Evolutionary conservation across 2,113 vertebrate genomes (phyloP).

Genomic region (Heterotis niloticus): DNA sequence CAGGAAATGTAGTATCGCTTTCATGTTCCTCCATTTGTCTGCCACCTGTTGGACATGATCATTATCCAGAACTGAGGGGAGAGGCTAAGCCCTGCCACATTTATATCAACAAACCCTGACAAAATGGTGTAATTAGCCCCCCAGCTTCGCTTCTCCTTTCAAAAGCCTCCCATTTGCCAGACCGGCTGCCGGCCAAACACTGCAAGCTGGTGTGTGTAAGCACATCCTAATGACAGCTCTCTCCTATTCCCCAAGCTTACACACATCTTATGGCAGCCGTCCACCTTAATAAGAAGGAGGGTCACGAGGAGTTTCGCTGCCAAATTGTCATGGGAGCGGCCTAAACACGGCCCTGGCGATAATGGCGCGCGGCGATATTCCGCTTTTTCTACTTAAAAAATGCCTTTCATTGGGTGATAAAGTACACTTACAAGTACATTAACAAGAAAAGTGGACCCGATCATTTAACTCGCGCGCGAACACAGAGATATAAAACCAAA

Average conservation of each 20-base stretch:
- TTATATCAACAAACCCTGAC: constrained; percentile 93
- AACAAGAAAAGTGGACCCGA: no score
- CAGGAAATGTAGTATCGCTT: constrained; percentile 92
- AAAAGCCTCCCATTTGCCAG: constrained; percentile 65
- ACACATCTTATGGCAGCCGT: constrained; percentile 72
- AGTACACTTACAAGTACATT: no score
- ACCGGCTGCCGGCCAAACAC: constrained; percentile 74
- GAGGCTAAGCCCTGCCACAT: constrained; percentile 87
- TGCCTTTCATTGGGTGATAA: no score
- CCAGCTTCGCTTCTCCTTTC: constrained; percentile 63
- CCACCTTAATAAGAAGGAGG: constrained; percentile 69
- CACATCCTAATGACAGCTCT: constrained; percentile 76
- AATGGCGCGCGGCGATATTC: neutral
- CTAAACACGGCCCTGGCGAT: neutral
- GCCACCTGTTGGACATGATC: constrained; percentile 94
- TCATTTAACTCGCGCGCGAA: no score
- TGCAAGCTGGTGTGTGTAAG: constrained; percentile 80
- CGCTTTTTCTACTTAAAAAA: no score
- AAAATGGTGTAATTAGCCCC: constrained; percentile 94
- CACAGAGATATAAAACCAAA: no score
- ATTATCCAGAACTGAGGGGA: constrained; percentile 73
- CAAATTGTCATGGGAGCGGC: constrained; percentile 18
- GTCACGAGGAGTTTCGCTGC: constrained; percentile 63
- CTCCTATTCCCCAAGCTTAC: constrained; percentile 72
- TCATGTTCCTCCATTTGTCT: constrained; percentile 81